phyloP scores from a whole-genome alignment of 2,797 vertebrate species.

The Enteromius mattozi region DNA sequence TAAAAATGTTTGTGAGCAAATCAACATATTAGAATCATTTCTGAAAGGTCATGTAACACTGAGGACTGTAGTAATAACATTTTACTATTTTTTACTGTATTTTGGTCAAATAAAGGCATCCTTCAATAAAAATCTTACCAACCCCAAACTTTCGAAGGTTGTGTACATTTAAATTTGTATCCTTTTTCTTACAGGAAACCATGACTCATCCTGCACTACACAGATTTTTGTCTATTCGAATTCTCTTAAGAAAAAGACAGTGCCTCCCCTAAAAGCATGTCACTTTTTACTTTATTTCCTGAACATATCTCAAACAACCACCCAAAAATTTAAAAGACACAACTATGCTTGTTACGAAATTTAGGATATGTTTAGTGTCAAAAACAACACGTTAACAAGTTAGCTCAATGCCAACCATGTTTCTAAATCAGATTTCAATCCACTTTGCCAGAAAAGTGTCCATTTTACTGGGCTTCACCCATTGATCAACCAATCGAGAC shows the following conservation, averaged over 20 bases:
- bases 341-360: background rate
- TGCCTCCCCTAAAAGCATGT: background rate
- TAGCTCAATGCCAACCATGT: conserved; percentile 9
- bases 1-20: background rate
- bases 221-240: background rate
- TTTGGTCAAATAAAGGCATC: background rate
- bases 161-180: background rate
- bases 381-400: conserved; percentile 16
- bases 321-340: background rate
- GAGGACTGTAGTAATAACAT: background rate
- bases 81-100: background rate
- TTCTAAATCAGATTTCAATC: conserved; percentile 45
- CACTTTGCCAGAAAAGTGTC: conserved; percentile 40
- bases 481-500: conserved; percentile 46
- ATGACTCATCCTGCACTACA: background rate
- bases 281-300: background rate
- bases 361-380: background rate
- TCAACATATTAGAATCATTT: background rate
- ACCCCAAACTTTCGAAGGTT: background rate
- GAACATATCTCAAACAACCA: background rate
- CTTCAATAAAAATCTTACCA: background rate
- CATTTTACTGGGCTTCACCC: conserved; percentile 39
- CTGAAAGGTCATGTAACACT: background rate
- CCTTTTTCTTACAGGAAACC: background rate
- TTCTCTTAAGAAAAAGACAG: background rate